Percentiles rank a stretch among this genome's conserved stretches.
Evolutionary conservation across 2,888 invertebrate genomes (phyloP).

Genomic region (Athetis lepigone): DNA sequence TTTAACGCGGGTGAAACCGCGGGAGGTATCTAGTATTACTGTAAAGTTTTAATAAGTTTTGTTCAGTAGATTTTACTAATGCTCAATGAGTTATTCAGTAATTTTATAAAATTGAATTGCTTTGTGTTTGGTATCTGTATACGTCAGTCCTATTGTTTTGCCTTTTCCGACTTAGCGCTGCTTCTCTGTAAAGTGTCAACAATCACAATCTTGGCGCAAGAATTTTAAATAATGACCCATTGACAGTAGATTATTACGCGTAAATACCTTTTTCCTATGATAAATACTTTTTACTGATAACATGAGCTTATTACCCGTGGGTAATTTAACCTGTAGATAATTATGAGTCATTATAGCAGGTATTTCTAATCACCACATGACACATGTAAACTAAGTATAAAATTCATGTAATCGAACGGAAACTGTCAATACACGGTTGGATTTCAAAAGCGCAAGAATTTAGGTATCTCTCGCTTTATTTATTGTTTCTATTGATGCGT

Average conservation of each 20-base stretch:
- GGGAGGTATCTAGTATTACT: no score
- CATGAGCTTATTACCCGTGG: not conserved
- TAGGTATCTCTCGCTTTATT: not conserved
- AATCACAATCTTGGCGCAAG: constrained; percentile 17
- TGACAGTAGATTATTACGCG: constrained; percentile 3
- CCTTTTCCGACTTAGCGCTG: not conserved
- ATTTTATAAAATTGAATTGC: not conserved
- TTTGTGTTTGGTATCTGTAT: not conserved
- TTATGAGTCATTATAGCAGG: constrained; percentile 20
- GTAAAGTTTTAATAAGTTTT: no score
- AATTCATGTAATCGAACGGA: constrained; percentile 9
- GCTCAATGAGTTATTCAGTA: not conserved
- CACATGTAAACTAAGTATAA: constrained; percentile 33
- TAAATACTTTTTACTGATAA: constrained; percentile 7
- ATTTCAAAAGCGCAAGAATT: not conserved
- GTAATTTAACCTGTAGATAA: not conserved
- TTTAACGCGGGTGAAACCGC: no score
- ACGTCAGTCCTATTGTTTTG: constrained; percentile 17
- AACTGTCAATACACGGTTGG: constrained; percentile 9
- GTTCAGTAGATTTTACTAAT: no score
- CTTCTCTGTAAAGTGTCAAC: not conserved
- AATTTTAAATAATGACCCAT: constrained; percentile 13
- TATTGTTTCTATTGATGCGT: not conserved
- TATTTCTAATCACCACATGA: constrained; percentile 26
- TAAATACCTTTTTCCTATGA: constrained; percentile 13